phyloP scores from a whole-genome alignment of 2,888 invertebrate species.

The Germaria angustata region DNA sequence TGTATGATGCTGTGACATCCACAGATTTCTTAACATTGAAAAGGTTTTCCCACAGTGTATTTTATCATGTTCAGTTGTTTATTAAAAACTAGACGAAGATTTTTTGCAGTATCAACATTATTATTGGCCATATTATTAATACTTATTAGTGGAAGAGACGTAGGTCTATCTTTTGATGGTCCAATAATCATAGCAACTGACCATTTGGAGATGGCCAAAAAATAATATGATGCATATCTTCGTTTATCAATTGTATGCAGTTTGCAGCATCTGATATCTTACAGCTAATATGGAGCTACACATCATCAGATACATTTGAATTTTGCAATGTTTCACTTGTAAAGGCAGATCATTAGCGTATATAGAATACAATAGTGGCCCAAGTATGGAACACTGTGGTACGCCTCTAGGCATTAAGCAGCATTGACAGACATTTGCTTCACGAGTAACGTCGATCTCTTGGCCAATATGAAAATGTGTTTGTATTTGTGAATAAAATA shows the following conservation, averaged over 20 bases:
- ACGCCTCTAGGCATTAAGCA: too few species aligned
- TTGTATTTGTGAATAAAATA: too few species aligned
- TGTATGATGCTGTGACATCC: not conserved
- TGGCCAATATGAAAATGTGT: too few species aligned
- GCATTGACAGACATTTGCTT: too few species aligned
- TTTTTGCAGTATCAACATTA: not conserved
- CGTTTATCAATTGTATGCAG: not conserved
- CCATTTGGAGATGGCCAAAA: too few species aligned
- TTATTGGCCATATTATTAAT: not conserved
- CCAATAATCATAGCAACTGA: not conserved
- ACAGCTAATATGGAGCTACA: not conserved
- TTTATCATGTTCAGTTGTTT: not conserved
- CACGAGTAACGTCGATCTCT: too few species aligned
- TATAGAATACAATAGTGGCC: too few species aligned
- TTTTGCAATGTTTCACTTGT: too few species aligned
- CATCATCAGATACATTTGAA: not conserved
- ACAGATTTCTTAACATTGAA: not conserved
- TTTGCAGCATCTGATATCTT: not conserved
- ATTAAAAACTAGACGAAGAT: not conserved
- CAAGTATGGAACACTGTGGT: too few species aligned
- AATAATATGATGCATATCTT: too few species aligned
- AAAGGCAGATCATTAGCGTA: too few species aligned
- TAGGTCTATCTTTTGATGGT: not conserved
- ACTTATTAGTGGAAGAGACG: not conserved
- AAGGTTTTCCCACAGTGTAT: not conserved